Base-by-base conservation (phyloP, 2,113 vertebrate genomes). In the Heptranchias perlo region DNA sequence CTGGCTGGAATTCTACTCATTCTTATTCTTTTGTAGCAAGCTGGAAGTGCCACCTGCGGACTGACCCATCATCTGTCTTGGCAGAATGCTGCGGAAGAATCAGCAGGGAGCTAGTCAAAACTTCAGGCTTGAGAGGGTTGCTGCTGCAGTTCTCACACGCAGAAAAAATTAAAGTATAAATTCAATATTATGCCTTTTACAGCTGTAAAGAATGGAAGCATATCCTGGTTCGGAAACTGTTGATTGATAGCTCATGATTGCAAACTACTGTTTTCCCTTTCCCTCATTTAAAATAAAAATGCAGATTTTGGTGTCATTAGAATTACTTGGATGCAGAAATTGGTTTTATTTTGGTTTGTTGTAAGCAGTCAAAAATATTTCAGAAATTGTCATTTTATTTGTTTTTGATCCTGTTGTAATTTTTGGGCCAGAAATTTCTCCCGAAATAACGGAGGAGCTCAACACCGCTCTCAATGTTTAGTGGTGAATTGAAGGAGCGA, bases 51-150 rank as follows among this genome's bases (percentile, higher is more conserved):
- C 39, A 44, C 62, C 92, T 31, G 62, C 39, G 39, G 92, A 28
- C 64, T 65, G 13, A 94, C 18, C 62, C 93, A 94, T 94, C 93
- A 94, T 65, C 39, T 25, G 23, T 31, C 25, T 95, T 49, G 94
- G 65, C 64, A 95, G 64, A 65, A 52, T 49, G 23, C 65, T 31
- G 94, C 14, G 23, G 62, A 52, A 49, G 47, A 31, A 52, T 95
- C 94, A 69, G 62, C 39, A n/a, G 65, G 65, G 94, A 95, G 44
- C 64, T 95, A 31, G 13, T 69, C 94, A 95, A 93, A 52, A 69
- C 65, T 69, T 95, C 65, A 95, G 65, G 94, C 47, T 73, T 94
- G 62, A 94, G 39, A 67, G 93, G 25, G 39, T 67, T 44, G 91
- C 31, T 39, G 58, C 91, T 39, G 35, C 35, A 94, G n/a, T 6